Evolutionary conservation across 2,797 vertebrate genomes (phyloP), one percentile per base, ranked within the genome.

Genomic region (Taeniopygia guttata): DNA sequence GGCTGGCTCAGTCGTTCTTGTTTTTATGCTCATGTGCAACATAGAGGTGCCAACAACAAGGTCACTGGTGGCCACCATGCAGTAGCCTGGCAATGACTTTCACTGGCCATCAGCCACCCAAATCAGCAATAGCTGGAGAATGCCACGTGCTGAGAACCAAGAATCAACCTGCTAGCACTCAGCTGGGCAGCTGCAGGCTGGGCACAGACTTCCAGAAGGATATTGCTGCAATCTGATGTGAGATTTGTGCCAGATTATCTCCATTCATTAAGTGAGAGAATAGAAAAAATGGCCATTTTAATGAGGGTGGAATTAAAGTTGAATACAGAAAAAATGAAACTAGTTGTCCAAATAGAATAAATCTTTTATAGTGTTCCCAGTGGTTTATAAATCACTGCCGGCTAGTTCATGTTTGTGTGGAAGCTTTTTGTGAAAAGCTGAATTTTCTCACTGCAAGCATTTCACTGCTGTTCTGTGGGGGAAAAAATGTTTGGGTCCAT

Each of bases 51-150:
- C 4, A 3, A 43, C 32, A 42, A 26, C 3, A 10, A 77, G 8
- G 56, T 59, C 81, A 32, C 0, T 2, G 5, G 16, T 66, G 58
- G 20, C 29, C 54, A 36, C 48, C 30, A 36, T 1, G 0, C 26
- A 49, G 68, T 13, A 90, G 59, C 25, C 42, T 62, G 74, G 29
- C 3, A 9, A 40, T 34, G 30, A 6, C 16, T 15, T 72, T 17
- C 34, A 11, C 23, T 2, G 2, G 51, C 34, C 25, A 27, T 66
- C 48, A 91, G 21, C 45, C 27, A 20, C 40, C 12, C 18, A 81
- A 62, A 93, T 25, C 74, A 70, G 18, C 0, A 0, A 42, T 9
- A 56, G 7, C 26, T 76, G 52, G 55, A 49, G 22, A 92, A 42
- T 18, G 22, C 13, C 16, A 18, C 10, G 25, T 43, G 11, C 20